Evolutionary conservation across 2,113 vertebrate species (phyloP).

Genomic region (Camelus dromedarius): DNA sequence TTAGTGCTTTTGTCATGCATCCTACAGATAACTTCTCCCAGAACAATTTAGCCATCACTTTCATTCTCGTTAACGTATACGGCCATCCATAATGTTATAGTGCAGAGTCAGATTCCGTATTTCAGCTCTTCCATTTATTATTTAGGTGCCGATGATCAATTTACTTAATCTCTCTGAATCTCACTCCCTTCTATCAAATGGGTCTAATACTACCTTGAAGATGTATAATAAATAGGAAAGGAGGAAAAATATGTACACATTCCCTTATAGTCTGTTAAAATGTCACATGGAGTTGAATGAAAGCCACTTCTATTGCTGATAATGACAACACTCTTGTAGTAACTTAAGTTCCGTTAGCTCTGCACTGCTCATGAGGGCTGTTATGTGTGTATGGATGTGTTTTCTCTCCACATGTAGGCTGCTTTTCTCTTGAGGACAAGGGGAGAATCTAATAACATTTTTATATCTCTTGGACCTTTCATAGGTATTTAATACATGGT

Average conservation of each 20-base stretch:
- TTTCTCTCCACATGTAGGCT: neutral
- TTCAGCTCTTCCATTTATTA: constrained; percentile 9
- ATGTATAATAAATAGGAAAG: neutral
- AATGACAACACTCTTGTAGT: neutral
- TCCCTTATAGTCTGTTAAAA: neutral
- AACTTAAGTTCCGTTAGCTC: neutral
- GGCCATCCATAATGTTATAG: neutral
- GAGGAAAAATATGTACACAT: neutral
- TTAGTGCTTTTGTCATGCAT: constrained; percentile 7
- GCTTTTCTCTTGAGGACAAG: neutral
- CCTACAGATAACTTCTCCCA: neutral
- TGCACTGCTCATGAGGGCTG: neutral
- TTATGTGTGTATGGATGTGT: neutral
- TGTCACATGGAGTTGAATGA: neutral
- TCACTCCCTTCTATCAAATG: neutral
- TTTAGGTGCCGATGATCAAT: neutral
- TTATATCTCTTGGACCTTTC: neutral
- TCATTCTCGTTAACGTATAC: neutral
- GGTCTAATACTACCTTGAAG: neutral
- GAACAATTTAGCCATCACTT: neutral
- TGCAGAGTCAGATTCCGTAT: neutral
- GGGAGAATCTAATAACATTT: neutral
- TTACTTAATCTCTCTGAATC: constrained; percentile 27
- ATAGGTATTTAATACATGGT: neutral
- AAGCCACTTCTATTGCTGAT: neutral